These are phyloP conservation scores for Actenoides lindsayi DNA, from an alignment of 2,113 vertebrate genomes.

Conservation along the genomic window DNA sequence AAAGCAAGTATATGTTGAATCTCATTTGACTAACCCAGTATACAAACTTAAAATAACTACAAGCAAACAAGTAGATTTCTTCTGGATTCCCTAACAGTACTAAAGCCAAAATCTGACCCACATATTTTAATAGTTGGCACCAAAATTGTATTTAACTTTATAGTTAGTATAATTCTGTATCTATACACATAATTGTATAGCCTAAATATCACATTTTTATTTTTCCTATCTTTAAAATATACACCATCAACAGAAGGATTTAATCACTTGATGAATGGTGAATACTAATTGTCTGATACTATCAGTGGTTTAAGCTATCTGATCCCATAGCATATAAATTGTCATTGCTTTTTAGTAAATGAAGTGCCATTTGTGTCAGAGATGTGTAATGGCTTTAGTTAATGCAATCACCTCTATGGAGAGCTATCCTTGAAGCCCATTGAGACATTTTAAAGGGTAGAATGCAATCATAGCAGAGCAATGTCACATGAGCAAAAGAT, in stretches of 20 bases:
- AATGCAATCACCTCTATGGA: neutral
- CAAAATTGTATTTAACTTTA: neutral
- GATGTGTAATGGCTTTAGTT: neutral
- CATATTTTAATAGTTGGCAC: neutral
- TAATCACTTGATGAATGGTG: neutral
- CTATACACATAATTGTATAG: neutral
- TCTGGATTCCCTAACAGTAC: neutral
- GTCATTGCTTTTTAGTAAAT: neutral
- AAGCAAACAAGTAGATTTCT: neutral
- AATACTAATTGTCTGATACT: neutral
- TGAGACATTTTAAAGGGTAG: neutral
- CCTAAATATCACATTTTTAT: neutral
- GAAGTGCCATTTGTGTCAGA: neutral
- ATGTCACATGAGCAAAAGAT: neutral
- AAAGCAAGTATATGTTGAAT: neutral
- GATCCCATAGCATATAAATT: neutral
- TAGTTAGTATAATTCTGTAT: neutral
- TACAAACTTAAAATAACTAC: neutral
- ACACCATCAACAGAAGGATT: neutral
- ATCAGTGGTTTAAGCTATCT: neutral
- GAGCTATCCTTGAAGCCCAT: neutral
- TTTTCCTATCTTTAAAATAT: neutral
- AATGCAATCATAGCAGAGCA: neutral
- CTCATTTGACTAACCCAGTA: neutral
- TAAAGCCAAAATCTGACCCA: neutral